Conservation (phyloP, 2,888 invertebrate species). For the Noctua comes region DNA sequence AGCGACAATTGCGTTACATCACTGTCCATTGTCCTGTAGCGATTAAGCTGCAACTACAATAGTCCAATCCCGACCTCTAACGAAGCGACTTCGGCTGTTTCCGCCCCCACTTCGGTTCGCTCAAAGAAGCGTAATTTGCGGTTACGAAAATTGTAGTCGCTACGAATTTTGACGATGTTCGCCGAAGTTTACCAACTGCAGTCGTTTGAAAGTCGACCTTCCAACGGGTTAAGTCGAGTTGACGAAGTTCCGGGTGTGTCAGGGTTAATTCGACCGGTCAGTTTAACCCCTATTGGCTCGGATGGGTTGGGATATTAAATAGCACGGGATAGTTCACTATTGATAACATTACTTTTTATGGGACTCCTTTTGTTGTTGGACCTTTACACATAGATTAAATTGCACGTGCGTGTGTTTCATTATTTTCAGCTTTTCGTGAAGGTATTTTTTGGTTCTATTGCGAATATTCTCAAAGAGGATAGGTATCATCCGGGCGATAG, state of each 20-base stretch:
- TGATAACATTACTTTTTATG: conserved; percentile 61
- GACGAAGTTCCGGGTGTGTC: conserved; percentile 75
- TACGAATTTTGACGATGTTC: conserved; percentile 81
- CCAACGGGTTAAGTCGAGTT: conserved; percentile 76
- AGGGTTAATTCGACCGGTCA: conserved; percentile 76
- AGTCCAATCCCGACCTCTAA: conserved; percentile 86
- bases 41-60: conserved; percentile 86
- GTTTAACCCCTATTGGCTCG: conserved; percentile 74
- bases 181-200: conserved; percentile 76
- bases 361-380: conserved; percentile 45
- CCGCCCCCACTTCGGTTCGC: conserved; percentile 82
- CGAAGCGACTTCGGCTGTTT: conserved; percentile 88
- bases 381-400: conserved; percentile 44
- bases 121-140: conserved; percentile 89
- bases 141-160: conserved; percentile 83
- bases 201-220: conserved; percentile 83
- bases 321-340: conserved; percentile 59
- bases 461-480: conserved; percentile 24
- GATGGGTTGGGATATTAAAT: conserved; percentile 68
- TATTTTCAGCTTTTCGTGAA: conserved; percentile 11
- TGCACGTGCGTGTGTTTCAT: conserved; percentile 24
- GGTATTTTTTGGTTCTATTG: conserved; percentile 2
- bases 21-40: conserved; percentile 86
- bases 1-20: conserved; percentile 87
- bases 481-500: conserved; percentile 16